phyloP scores from a whole-genome alignment of 2,797 vertebrate species.

The Steatocranus sp. region DNA sequence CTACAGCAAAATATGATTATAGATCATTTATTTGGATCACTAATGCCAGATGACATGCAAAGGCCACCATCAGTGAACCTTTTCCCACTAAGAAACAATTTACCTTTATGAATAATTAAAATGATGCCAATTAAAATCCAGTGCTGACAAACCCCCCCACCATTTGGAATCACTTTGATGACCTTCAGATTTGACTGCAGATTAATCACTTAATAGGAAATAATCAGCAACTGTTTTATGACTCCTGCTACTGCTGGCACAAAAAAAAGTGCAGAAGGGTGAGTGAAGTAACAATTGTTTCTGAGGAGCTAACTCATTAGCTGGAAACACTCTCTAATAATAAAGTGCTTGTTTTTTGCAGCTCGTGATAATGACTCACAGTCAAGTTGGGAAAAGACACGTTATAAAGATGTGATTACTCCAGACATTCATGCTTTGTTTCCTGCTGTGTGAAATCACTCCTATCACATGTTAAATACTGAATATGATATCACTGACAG shows the following conservation, averaged over 20 bases:
- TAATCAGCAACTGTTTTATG: not conserved
- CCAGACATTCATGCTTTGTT: not conserved
- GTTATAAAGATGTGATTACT: not conserved
- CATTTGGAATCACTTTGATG: constrained; percentile 1
- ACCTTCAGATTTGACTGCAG: not conserved
- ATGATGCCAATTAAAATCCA: constrained; percentile 40
- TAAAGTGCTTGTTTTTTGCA: not conserved
- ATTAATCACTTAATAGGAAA: constrained; percentile 19
- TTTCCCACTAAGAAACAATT: constrained; percentile 22
- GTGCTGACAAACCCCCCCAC: not conserved
- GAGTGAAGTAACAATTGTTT: not conserved
- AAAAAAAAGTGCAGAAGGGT: not conserved
- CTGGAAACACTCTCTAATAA: not conserved
- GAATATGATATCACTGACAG: not conserved
- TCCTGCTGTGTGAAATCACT: not conserved
- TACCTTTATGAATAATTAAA: constrained; percentile 56
- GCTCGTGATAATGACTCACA: not conserved
- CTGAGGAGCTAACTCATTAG: not conserved
- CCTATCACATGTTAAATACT: not conserved
- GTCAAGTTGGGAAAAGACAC: not conserved
- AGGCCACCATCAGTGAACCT: constrained; percentile 27
- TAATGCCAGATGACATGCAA: constrained; percentile 6
- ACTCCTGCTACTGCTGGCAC: not conserved
- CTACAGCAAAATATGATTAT: not conserved
- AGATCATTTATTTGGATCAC: constrained; percentile 26